These are phyloP conservation scores for Okapia johnstoni DNA, from an alignment of 2,113 vertebrate species.

Conservation along the genomic window DNA sequence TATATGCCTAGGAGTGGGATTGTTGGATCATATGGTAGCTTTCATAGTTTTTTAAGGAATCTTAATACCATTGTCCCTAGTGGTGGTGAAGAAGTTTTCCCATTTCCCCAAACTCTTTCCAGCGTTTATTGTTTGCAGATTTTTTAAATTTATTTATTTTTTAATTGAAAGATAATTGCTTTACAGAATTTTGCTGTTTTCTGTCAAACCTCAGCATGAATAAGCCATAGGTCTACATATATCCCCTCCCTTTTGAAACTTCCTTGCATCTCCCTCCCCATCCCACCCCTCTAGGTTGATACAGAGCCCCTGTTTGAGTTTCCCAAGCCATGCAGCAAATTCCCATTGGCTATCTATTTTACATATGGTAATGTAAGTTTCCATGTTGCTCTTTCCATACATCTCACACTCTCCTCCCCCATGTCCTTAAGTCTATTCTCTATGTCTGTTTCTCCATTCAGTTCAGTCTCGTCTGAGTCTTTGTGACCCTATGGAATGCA, in stretches of 20 bases:
- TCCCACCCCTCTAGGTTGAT: background rate
- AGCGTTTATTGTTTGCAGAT: background rate
- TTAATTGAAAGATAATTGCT: background rate
- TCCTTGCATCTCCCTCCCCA: background rate
- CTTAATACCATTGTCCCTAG: background rate
- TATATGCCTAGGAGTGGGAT: background rate
- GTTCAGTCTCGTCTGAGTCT: rapidly evolving
- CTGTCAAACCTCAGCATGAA: background rate
- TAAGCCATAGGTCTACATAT: background rate
- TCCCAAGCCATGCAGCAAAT: background rate
- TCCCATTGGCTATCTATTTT: background rate
- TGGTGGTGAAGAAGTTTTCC: background rate
- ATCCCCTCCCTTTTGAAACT: background rate
- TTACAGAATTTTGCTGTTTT: background rate
- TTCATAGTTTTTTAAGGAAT: background rate
- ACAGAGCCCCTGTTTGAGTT: background rate
- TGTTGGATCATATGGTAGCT: background rate
- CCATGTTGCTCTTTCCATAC: background rate
- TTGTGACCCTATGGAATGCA: background rate
- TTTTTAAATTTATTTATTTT: background rate
- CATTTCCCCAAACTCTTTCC: background rate
- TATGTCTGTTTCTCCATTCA: background rate
- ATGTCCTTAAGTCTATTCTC: background rate
- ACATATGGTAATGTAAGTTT: background rate
- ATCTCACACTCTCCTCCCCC: background rate